Base-by-base conservation (phyloP, 2,888 invertebrate species). In the Criorhina ranunculi region DNA sequence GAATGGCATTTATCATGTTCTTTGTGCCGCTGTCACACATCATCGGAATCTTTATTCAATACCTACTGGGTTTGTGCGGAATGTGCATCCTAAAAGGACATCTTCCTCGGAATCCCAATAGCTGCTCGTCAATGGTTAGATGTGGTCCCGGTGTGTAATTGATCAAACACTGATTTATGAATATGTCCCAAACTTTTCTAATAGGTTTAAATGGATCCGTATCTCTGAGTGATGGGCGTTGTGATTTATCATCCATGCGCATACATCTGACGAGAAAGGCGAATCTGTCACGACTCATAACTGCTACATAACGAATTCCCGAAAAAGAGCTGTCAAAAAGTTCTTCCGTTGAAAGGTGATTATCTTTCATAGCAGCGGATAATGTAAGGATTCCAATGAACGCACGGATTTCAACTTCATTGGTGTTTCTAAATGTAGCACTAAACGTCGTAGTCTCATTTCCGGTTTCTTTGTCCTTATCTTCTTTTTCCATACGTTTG, bases 321-420 rank as follows among this genome's bases (percentile, higher is more conserved):
- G 49, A 55, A 57, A 70, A 87, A 29, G 70, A 44, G 42, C 59
- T 69, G 66, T 87, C 81, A 69, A 88, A 88, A 37, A 88, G 46
- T 76, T 88, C 87, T 19, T 83, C 80, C 35, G 82, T 81, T 42
- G 87, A 86, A 15, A 88, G 67, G 79, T 87, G 87, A 57, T 88
- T 87, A 73, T 88, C 87, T 79, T 88, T 87, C 62, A 87, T 49
- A 35, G 87, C 86, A 60, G 88, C 88, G 59, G 79, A 44, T 72
- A 88, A 72, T 49, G 83, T 79, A 33, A 88, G 80, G 4, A 87
- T 62, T 9, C 87, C 88, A 33, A 88, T 73, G n/a, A 87, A 79
- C 57, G 87, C 88, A 29, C 73, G 72, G 37, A 88, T 86, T 86
- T 87, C 88, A 62, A 51, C 49, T 69, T 29, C 64, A 69, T 66